Evolutionary conservation across 2,888 invertebrate genomes (phyloP).

Genomic region (Pteria penguin): DNA sequence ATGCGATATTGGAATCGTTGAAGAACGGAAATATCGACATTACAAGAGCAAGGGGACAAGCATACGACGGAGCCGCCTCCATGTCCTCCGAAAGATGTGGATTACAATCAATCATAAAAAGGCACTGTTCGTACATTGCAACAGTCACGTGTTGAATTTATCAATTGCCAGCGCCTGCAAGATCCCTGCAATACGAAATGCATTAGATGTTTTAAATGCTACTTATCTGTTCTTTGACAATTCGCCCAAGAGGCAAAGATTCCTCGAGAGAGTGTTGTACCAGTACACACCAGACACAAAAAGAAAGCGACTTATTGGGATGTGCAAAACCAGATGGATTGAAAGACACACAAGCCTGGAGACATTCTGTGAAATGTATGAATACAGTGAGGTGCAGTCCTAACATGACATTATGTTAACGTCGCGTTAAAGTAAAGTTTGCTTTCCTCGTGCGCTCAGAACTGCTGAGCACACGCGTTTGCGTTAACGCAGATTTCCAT

Average conservation of each 20-base stretch:
- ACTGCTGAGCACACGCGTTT: too few species aligned
- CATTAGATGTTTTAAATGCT: slow-evolving; percentile 8
- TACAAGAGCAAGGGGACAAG: slow-evolving; percentile 39
- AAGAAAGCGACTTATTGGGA: background rate
- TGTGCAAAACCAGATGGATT: slow-evolving; percentile 4
- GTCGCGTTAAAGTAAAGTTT: too few species aligned
- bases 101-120: slow-evolving; percentile 36
- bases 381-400: too few species aligned
- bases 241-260: background rate
- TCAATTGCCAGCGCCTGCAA: slow-evolving; percentile 10
- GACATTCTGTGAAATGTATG: background rate
- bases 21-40: slow-evolving; percentile 4
- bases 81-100: slow-evolving; percentile 38
- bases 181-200: background rate
- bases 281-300: slow-evolving; percentile 5
- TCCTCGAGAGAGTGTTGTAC: background rate
- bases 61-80: slow-evolving; percentile 45
- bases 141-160: slow-evolving; percentile 22
- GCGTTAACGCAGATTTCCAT: too few species aligned
- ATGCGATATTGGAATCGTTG: slow-evolving; percentile 3
- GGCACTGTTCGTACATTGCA: slow-evolving; percentile 11
- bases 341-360: slow-evolving; percentile 4
- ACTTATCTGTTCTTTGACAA: slow-evolving; percentile 8
- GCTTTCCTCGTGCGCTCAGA: too few species aligned
- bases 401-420: too few species aligned